Conservation (phyloP, 1,140 invertebrate genomes). For the Schlechtendalia chinensis region DNA sequence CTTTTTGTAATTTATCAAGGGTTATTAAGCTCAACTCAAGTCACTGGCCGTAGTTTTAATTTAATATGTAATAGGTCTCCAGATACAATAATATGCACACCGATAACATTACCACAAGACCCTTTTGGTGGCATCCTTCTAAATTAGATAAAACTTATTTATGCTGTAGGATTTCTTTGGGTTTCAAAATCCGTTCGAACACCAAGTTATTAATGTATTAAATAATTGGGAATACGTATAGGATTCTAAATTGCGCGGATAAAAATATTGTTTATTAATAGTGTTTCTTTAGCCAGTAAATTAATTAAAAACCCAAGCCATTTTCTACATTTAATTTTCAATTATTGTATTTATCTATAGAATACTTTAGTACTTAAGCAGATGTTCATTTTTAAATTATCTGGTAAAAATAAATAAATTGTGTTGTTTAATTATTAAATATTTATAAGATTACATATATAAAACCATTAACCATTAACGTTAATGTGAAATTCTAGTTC, state of each 20-base stretch:
- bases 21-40: conserved; percentile 27
- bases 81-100: not conserved
- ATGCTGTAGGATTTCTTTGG: not conserved
- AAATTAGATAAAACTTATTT: conserved; percentile 18
- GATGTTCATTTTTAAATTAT: conserved; percentile 17
- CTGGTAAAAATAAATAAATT: not conserved
- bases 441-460: not conserved
- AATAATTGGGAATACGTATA: not conserved
- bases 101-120: not conserved
- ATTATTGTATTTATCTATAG: not conserved
- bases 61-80: not conserved
- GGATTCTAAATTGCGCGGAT: not conserved
- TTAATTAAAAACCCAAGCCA: not conserved
- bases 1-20: conserved; percentile 17
- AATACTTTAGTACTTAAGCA: not conserved
- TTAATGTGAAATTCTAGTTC: not conserved
- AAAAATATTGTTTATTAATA: not conserved
- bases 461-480: not conserved
- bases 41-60: conserved; percentile 17
- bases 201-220: not conserved
- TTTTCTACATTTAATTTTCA: conserved; percentile 8
- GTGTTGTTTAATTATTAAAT: not conserved
- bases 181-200: not conserved
- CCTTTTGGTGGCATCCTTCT: not conserved
- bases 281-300: not conserved